Evolutionary conservation across 2,888 invertebrate species (phyloP), one percentile per base, ranked within the genome.

Genomic region (Gerris lacustris): DNA sequence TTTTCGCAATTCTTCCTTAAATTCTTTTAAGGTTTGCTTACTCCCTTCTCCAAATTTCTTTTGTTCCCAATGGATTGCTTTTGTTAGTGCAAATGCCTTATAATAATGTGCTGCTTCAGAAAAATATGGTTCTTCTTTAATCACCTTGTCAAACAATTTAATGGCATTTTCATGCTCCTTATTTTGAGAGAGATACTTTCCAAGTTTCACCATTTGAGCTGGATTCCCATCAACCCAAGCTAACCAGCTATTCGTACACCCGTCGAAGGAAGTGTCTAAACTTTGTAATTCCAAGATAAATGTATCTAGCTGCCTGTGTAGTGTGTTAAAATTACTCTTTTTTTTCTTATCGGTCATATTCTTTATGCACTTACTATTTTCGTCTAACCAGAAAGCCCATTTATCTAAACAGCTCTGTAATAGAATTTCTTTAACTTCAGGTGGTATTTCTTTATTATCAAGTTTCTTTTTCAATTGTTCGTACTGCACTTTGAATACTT

Each of bases 91-190:
- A 74, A 72, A 76, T 31, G 76, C 77, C 67, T 76, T 78, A 68
- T 78, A 78, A 74, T 78, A 78, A 68, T 73, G 76, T 11, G 78
- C 78, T 15, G 75, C 75, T 72, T 75, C 77, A 15, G 75, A 76
- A 70, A 77, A 77, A 17, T 69, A 15, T 63, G 75, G 75, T 72
- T 78, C 78, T 7, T 70, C 2, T n/a, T 76, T 45, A 67, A 78
- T 78, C 6, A 77, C 76, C 18, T 71, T 6, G 44, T 76, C 73
- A 69, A 78, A 77, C 63, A 76, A 67, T 69, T 71, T 31, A 44
- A 76, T 73, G 18, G 78, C 77, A n/a, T 74, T 67, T n/a, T 70
- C 67, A 68, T 67, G 70, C 17, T 72, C 44, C 44, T 72, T 64
- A 55, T 69, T 17, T n/a, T 44, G 43, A n/a, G 63, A 15, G 17